phyloP scores from a whole-genome alignment of 2,113 vertebrate genomes.

The Silurus asotus region DNA sequence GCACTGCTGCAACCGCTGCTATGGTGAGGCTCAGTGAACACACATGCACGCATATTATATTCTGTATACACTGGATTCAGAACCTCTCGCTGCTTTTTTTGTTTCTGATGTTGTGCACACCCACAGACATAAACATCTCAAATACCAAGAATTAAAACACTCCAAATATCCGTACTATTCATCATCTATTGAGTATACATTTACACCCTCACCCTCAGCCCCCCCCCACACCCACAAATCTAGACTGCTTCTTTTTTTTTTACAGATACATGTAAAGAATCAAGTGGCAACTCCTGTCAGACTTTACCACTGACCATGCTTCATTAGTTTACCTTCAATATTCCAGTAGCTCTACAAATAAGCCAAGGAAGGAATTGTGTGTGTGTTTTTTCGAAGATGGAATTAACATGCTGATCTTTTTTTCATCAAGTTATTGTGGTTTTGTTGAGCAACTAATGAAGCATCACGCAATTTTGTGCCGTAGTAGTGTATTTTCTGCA shows the following conservation, averaged over 20 bases:
- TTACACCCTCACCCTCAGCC: constrained; percentile 9
- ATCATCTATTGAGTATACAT: neutral
- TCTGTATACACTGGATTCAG: neutral
- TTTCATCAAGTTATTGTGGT: constrained; percentile 5
- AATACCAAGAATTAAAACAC: constrained; percentile 3
- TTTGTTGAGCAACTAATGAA: constrained; percentile 39
- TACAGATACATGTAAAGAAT: constrained; percentile 11
- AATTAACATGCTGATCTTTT: constrained; percentile 1
- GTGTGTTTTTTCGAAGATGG: neutral
- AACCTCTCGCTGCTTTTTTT: neutral
- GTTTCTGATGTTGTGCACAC: neutral
- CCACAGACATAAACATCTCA: constrained; percentile 14
- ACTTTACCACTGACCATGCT: constrained; percentile 15
- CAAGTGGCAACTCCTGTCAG: neutral
- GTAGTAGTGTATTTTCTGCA: constrained; percentile 35
- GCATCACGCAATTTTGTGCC: constrained; percentile 26
- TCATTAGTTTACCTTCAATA: constrained; percentile 29
- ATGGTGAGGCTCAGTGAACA: constrained; percentile 82
- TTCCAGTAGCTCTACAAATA: constrained; percentile 6
- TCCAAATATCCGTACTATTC: neutral
- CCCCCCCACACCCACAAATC: neutral
- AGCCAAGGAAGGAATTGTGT: neutral
- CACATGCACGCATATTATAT: constrained; percentile 12
- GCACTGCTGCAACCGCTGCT: constrained; percentile 93
- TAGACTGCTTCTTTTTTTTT: neutral